phyloP scores from a whole-genome alignment of 2,888 invertebrate species.

The Bombylius discolor region DNA sequence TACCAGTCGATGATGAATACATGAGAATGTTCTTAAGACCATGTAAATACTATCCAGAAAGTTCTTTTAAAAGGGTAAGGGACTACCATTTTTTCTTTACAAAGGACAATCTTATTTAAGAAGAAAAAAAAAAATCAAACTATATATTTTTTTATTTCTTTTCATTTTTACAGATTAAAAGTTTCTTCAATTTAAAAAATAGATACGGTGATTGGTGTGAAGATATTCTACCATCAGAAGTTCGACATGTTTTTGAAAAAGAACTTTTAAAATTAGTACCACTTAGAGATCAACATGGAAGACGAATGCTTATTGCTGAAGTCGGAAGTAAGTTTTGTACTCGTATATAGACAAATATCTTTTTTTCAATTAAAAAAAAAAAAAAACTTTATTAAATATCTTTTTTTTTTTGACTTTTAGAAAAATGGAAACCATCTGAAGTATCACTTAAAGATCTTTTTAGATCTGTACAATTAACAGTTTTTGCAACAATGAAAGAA shows the following conservation, averaged over 20 bases:
- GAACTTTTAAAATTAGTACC: slow-evolving; percentile 58
- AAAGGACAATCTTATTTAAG: background rate
- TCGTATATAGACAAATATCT: too few species aligned
- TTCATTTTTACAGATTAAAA: background rate
- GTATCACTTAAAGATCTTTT: slow-evolving; percentile 54
- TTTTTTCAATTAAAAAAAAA: background rate
- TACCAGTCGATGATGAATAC: slow-evolving; percentile 60
- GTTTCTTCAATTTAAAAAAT: slow-evolving; percentile 43
- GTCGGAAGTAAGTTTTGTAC: slow-evolving; percentile 47
- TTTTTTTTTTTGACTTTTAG: slow-evolving; percentile 28
- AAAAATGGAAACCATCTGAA: slow-evolving; percentile 62
- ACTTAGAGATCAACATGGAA: slow-evolving; percentile 50
- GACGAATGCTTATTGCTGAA: slow-evolving; percentile 55
- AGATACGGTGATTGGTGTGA: slow-evolving; percentile 49
- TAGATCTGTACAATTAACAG: slow-evolving; percentile 51
- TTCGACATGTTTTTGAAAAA: slow-evolving; percentile 48
- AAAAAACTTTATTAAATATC: background rate
- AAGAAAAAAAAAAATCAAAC: background rate
- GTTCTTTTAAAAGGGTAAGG: slow-evolving; percentile 62
- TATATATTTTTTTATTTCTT: background rate
- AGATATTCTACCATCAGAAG: slow-evolving; percentile 48
- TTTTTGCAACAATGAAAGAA: slow-evolving; percentile 66
- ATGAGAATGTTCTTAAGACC: slow-evolving; percentile 70
- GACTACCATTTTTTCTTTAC: slow-evolving; percentile 1
- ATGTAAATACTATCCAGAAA: slow-evolving; percentile 72